Evolutionary conservation across 2,113 vertebrate species (phyloP).

Genomic region (Lipotes vexillifer): DNA sequence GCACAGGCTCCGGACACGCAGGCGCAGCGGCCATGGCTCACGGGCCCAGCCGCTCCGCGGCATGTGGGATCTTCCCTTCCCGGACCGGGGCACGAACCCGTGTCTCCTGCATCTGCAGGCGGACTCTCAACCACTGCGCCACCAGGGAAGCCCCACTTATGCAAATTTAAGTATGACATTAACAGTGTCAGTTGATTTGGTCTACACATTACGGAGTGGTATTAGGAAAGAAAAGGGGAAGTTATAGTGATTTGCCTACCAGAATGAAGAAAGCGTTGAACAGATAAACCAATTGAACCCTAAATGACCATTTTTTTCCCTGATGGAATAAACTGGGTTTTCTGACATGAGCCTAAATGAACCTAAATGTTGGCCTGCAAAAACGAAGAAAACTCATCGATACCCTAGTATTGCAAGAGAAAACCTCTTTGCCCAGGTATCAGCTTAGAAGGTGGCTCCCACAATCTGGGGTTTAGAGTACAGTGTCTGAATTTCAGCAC

Average conservation of each 20-base stretch:
- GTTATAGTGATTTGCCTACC: not conserved
- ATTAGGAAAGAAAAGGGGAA: too few species aligned
- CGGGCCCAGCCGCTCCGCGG: too few species aligned
- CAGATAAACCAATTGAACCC: not conserved
- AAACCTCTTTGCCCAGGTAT: not conserved
- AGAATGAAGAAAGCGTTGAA: not conserved
- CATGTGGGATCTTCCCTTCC: too few species aligned
- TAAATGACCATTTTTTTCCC: not conserved
- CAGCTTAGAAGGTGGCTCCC: not conserved
- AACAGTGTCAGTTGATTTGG: not conserved
- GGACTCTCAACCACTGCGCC: too few species aligned
- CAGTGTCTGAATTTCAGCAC: not conserved
- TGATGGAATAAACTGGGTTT: not conserved
- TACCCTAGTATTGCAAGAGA: not conserved
- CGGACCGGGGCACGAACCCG: too few species aligned
- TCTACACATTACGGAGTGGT: not conserved
- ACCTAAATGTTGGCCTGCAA: not conserved
- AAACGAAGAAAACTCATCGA: not conserved
- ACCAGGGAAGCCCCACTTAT: not conserved
- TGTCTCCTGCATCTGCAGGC: too few species aligned
- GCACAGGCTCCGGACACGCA: too few species aligned
- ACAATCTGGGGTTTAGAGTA: not conserved
- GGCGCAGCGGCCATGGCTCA: too few species aligned
- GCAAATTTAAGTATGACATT: not conserved
- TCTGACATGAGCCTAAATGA: not conserved